Conservation (phyloP, 2,888 invertebrate species). For the Scotopteryx bipunctaria region DNA sequence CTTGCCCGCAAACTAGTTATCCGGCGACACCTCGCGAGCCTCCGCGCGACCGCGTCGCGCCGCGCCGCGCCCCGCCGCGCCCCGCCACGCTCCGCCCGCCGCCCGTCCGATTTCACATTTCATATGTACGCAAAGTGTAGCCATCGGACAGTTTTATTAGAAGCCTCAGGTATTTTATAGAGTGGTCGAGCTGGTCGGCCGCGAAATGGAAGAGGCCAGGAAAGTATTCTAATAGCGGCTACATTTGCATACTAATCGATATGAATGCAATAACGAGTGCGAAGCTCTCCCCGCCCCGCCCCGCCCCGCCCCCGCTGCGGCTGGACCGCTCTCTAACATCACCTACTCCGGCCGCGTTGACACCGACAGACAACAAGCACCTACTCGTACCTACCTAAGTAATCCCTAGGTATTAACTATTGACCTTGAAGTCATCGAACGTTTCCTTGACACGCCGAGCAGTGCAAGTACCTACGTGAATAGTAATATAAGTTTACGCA, state of each 20-base stretch:
- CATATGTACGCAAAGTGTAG: constrained; percentile 28
- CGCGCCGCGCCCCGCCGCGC: not conserved
- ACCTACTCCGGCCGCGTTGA: not conserved
- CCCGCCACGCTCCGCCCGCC: not conserved
- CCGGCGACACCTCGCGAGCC: not conserved
- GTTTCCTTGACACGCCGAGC: constrained; percentile 4
- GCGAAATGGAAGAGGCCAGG: constrained; percentile 35
- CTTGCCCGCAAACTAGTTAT: constrained; percentile 11
- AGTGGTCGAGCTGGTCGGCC: constrained; percentile 22
- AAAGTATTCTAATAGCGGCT: constrained; percentile 30
- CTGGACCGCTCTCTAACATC: not conserved
- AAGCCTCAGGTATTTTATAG: constrained; percentile 32
- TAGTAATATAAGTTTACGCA: constrained; percentile 5
- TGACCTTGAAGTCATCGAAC: constrained; percentile 1
- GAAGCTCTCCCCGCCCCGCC: too few species aligned
- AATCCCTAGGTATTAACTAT: constrained; percentile 4
- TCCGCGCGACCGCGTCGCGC: not conserved
- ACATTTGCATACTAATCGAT: constrained; percentile 34
- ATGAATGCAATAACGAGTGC: constrained; percentile 12
- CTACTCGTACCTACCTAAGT: not conserved
- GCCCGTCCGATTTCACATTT: constrained; percentile 25
- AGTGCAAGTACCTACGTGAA: not conserved
- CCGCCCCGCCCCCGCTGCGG: not conserved
- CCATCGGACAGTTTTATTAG: constrained; percentile 30
- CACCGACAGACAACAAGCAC: not conserved